Percentiles rank a stretch among this genome's conserved stretches.
Conservation (phyloP, 2,888 invertebrate species). For the Petrolisthes cinctipes region DNA sequence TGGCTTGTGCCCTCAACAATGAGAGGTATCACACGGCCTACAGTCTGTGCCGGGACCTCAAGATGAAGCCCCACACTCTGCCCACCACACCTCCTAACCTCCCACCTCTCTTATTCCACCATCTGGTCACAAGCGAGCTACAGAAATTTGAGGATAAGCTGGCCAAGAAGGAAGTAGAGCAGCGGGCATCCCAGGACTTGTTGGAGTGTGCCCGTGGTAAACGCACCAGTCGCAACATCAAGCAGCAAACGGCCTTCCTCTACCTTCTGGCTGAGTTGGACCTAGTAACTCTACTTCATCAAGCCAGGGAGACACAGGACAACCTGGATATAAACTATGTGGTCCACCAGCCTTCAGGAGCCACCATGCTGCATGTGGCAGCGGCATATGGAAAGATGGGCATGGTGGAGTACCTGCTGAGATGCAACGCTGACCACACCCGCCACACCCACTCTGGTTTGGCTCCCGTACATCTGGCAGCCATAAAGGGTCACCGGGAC, state of each 20-base stretch:
- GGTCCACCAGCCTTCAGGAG: slow-evolving; percentile 37
- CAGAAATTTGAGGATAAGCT: slow-evolving; percentile 39
- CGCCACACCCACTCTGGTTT: slow-evolving; percentile 23
- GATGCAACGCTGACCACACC: slow-evolving; percentile 27
- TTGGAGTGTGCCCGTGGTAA: slow-evolving; percentile 28
- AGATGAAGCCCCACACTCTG: slow-evolving; percentile 43
- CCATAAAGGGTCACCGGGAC: slow-evolving; percentile 40
- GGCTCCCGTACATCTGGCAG: slow-evolving; percentile 39
- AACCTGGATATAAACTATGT: slow-evolving; percentile 22
- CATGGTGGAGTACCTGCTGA: slow-evolving; percentile 48
- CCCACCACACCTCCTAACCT: neutral
- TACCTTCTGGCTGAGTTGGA: slow-evolving; percentile 47
- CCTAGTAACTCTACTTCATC: slow-evolving; percentile 38
- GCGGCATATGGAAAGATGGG: slow-evolving; percentile 49
- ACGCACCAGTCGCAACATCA: slow-evolving; percentile 7
- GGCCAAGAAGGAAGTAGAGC: slow-evolving; percentile 27
- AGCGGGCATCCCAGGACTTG: slow-evolving; percentile 11
- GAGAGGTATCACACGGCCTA: slow-evolving; percentile 37
- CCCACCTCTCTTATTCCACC: slow-evolving; percentile 28
- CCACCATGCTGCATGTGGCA: slow-evolving; percentile 51
- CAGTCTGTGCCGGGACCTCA: slow-evolving; percentile 47
- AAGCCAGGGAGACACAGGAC: neutral
- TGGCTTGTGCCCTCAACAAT: slow-evolving; percentile 16
- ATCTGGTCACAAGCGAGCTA: slow-evolving; percentile 40
- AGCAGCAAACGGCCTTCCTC: slow-evolving; percentile 33